Evolutionary conservation across 2,113 vertebrate genomes (phyloP).

Genomic region (Coptodon rendalli): DNA sequence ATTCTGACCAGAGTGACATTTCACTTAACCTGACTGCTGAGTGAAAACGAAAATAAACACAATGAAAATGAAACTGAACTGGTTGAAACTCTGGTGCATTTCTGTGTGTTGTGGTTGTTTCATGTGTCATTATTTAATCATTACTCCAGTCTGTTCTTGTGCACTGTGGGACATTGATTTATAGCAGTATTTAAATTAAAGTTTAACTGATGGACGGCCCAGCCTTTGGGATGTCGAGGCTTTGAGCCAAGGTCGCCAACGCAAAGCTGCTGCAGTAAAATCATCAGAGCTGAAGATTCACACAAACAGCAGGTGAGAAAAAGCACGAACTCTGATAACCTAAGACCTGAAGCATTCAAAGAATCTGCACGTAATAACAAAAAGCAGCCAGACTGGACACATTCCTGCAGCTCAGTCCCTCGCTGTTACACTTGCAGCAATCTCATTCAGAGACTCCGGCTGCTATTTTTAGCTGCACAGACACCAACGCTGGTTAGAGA

Average conservation of each 20-base stretch:
- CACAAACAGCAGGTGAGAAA: background rate
- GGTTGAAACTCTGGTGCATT: background rate
- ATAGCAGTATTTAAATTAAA: background rate
- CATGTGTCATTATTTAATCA: background rate
- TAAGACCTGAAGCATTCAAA: background rate
- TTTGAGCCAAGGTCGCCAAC: background rate
- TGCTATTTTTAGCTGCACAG: background rate
- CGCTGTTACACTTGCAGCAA: background rate
- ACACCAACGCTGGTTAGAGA: background rate
- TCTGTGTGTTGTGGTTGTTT: background rate
- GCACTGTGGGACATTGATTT: background rate
- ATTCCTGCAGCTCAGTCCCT: background rate
- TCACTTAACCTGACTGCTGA: background rate
- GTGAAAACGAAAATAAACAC: background rate
- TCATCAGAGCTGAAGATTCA: background rate
- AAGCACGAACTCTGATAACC: background rate
- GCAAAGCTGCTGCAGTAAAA: background rate
- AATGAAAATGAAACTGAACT: background rate
- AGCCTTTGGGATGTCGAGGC: background rate
- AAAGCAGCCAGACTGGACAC: background rate
- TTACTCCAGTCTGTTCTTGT: background rate
- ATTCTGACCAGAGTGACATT: accelerated
- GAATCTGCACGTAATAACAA: background rate
- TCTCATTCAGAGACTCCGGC: background rate
- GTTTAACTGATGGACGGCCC: background rate